These are phyloP conservation scores for Tipula lateralis DNA, from an alignment of 2,888 invertebrate genomes.

Conservation along the genomic window DNA sequence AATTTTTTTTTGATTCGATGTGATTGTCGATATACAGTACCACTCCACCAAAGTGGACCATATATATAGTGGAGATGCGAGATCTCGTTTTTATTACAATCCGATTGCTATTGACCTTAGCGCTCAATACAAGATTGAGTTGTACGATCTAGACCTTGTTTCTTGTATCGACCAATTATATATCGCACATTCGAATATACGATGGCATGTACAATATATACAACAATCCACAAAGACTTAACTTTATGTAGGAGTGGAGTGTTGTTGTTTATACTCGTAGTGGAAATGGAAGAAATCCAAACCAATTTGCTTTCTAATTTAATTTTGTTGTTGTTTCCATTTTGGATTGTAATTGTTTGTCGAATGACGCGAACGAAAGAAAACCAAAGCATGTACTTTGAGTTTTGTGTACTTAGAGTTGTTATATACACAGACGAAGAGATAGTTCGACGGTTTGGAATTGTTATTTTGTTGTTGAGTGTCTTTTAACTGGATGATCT, in stretches of 20 bases:
- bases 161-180: background rate
- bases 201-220: background rate
- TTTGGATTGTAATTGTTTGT: constrained; percentile 11
- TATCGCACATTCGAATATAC: too few relatives aligned
- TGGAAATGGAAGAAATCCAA: background rate
- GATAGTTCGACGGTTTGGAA: background rate
- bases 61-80: background rate
- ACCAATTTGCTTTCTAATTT: constrained; percentile 19
- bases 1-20: background rate
- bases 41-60: too few relatives aligned
- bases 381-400: background rate
- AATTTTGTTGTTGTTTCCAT: background rate
- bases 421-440: background rate
- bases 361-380: background rate
- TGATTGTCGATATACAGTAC: background rate
- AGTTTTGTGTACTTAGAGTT: background rate
- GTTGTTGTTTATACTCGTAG: too few relatives aligned
- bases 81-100: background rate
- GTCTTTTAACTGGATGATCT: too few relatives aligned
- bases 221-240: background rate
- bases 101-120: background rate
- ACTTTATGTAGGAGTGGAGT: background rate
- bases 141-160: background rate
- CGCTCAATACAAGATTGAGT: background rate
- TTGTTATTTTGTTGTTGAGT: too few relatives aligned